These are phyloP conservation scores for Emesis furor DNA, from an alignment of 2,888 invertebrate genomes.

Conservation along the genomic window DNA sequence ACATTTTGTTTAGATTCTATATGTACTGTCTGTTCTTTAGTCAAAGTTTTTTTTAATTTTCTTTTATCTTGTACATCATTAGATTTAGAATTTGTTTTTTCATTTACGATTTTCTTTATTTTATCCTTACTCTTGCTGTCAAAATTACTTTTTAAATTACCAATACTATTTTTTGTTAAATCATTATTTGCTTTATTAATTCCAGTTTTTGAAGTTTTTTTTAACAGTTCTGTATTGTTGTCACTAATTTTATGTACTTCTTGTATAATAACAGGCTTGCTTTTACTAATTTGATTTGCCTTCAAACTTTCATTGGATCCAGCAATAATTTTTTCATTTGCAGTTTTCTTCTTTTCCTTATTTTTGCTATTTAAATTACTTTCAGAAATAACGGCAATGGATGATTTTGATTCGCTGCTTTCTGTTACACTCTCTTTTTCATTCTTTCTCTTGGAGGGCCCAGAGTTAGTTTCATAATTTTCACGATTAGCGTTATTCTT, in stretches of 20 bases:
- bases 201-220: neutral
- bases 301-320: neutral
- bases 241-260: neutral
- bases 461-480: neutral
- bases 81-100: neutral
- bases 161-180: neutral
- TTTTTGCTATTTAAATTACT: neutral
- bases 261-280: constrained; percentile 2
- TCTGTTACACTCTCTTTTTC: neutral
- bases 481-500: neutral
- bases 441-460: neutral
- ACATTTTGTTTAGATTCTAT: neutral
- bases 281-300: constrained; percentile 8
- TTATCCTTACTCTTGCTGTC: neutral
- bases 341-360: neutral
- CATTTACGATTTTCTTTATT: neutral
- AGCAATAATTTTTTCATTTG: neutral
- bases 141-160: neutral
- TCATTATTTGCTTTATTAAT: neutral
- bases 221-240: neutral
- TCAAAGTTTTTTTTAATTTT: constrained; percentile 1
- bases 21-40: neutral
- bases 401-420: neutral
- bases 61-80: neutral
- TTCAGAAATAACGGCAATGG: neutral